Evolutionary conservation across 2,888 invertebrate species (phyloP), one percentile per base, ranked within the genome.

Genomic region (Drosophila pegasa): DNA sequence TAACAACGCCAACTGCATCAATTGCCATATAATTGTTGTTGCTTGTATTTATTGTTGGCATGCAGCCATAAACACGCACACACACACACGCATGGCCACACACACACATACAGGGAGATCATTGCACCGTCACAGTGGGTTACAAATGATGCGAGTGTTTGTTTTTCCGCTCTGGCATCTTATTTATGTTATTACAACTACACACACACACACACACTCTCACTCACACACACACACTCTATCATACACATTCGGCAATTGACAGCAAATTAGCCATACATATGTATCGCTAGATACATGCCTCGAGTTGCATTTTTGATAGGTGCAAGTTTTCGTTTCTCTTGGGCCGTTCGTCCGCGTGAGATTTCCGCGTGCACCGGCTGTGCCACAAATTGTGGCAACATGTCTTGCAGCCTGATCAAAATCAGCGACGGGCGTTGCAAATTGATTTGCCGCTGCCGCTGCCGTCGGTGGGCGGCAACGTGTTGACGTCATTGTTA

Each of bases 381-480:
- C 59, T 54, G 43, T 45, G 48, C 43, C 29, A 35, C 63, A 71
- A 69, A 55, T 16, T 45, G 54, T 52, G 45, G 74, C 56, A 25
- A 25, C 43, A 43, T 74, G 54, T 51, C 52, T 50, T 18, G 27
- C 38, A 16, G 20, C 51, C 63, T 64, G 75, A 79, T 75, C 71
- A 43, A 75, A 79, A 75, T 75, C 63, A 50, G 48, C 70, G 50
- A 27, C 37, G 18, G 48, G 27, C 48, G 73, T 12, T 60, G 74
- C 85, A 85, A 83, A 83, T 83, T 70, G 75, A 83, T 83, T 83
- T 60, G 85, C 77, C 75, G 89, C 85, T 85, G 75, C 37, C 58
- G 75, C 27, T 8, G 47, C 27, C 29, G 27, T 6, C n/a, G 20
- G 50, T 35, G 52, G 84, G 72, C 84, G 84, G 67, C 77, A 69